These are phyloP conservation scores for Hystrix brachyura DNA, from an alignment of 2,113 vertebrate genomes.

Conservation along the genomic window DNA sequence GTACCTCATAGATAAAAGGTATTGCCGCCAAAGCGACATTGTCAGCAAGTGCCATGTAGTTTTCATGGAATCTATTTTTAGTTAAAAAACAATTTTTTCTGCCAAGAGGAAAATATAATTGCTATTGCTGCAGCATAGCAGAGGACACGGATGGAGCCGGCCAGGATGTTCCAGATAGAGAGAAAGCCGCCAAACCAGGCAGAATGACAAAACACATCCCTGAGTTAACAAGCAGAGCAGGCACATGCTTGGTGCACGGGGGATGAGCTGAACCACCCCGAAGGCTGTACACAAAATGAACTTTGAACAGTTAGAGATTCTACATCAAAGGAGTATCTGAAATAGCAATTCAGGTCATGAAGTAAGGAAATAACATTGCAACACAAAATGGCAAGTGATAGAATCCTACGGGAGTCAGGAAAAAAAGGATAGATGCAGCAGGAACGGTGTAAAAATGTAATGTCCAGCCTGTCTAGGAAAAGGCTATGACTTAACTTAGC, in stretches of 20 bases:
- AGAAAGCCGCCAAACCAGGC: not conserved
- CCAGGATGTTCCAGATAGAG: not conserved
- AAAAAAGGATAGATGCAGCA: not conserved
- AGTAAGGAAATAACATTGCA: not conserved
- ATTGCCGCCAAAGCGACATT: not conserved
- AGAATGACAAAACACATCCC: not conserved
- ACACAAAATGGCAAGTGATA: not conserved
- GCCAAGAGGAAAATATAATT: constrained; percentile 41
- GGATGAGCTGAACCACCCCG: not conserved
- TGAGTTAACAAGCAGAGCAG: not conserved
- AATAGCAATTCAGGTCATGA: constrained; percentile 4
- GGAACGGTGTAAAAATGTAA: not conserved
- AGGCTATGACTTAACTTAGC: not conserved
- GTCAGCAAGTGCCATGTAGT: not conserved
- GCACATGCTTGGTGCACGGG: not conserved
- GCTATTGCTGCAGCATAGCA: not conserved
- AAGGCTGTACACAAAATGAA: not conserved
- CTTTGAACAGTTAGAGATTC: not conserved
- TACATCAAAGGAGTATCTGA: not conserved
- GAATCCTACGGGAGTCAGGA: not conserved
- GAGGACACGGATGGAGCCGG: not conserved
- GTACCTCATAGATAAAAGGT: not conserved
- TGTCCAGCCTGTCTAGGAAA: not conserved
- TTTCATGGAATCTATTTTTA: constrained; percentile 34
- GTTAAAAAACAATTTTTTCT: constrained; percentile 30